Percentiles rank a stretch among this genome's conserved stretches.
Conservation (phyloP, 92 coral and sea anemone genomes). For the Parazoanthus darwini region DNA sequence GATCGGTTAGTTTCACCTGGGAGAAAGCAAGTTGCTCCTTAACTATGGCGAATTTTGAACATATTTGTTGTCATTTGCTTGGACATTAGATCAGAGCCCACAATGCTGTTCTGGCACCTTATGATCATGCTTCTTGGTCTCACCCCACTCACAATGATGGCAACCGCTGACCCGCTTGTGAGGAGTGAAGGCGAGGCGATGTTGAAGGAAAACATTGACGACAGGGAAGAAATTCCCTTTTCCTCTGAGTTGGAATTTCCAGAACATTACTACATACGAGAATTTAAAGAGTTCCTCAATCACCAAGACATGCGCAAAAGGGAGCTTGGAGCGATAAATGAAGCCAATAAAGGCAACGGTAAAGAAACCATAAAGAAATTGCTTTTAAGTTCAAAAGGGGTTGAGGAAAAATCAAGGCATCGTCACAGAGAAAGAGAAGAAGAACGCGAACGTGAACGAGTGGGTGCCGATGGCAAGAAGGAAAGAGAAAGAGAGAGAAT, state of each 20-base stretch:
- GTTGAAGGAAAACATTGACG: neutral
- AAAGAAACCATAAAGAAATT: neutral
- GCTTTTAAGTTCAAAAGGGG: neutral
- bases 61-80: neutral
- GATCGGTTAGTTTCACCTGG: no score
- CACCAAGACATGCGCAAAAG: neutral
- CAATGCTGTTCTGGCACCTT: conserved; percentile 14
- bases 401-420: neutral
- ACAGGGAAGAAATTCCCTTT: neutral
- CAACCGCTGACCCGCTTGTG: neutral
- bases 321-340: neutral
- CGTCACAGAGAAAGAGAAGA: conserved; percentile 45
- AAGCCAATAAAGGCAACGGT: neutral
- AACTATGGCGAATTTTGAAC: neutral
- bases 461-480: conserved; percentile 41
- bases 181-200: neutral
- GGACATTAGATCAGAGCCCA: neutral
- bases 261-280: neutral
- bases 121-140: neutral
- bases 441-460: conserved; percentile 44
- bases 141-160: neutral
- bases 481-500: conserved; percentile 60
- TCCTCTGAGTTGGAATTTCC: neutral
- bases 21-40: no score
- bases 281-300: neutral